phyloP scores from a whole-genome alignment of 2,888 invertebrate species.

The Leucophenga maculata region DNA sequence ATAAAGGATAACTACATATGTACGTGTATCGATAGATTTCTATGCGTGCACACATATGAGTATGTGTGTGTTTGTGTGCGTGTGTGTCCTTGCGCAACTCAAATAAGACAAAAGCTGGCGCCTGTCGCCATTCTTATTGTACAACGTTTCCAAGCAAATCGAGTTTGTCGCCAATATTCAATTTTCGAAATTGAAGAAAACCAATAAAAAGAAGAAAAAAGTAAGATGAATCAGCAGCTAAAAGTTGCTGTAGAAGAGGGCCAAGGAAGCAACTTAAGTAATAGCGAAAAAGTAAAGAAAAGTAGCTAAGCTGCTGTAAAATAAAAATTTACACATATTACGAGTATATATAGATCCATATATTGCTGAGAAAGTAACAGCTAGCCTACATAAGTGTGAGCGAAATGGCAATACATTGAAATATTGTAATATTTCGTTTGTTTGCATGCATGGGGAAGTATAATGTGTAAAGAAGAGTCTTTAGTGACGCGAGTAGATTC shows the following conservation, averaged over 20 bases:
- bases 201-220: slow-evolving; percentile 42
- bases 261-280: neutral
- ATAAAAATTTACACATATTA: slow-evolving; percentile 45
- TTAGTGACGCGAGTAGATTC: no score
- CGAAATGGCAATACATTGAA: no score
- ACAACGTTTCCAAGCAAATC: slow-evolving; percentile 46
- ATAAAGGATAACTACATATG: slow-evolving; percentile 30
- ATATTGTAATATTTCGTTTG: no score
- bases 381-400: no score
- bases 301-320: slow-evolving; percentile 30
- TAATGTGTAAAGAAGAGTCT: no score
- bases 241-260: no score
- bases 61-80: neutral
- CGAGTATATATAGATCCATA: slow-evolving; percentile 18
- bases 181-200: slow-evolving; percentile 62
- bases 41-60: slow-evolving; percentile 4
- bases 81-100: slow-evolving; percentile 46
- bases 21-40: slow-evolving; percentile 25
- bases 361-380: no score
- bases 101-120: slow-evolving; percentile 44
- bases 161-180: slow-evolving; percentile 63
- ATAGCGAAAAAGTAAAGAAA: slow-evolving; percentile 6
- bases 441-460: no score
- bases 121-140: no score
- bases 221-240: slow-evolving; percentile 27